These are phyloP conservation scores for Pachycephus smyrnensis DNA, from an alignment of 2,888 invertebrate species.

Conservation along the genomic window DNA sequence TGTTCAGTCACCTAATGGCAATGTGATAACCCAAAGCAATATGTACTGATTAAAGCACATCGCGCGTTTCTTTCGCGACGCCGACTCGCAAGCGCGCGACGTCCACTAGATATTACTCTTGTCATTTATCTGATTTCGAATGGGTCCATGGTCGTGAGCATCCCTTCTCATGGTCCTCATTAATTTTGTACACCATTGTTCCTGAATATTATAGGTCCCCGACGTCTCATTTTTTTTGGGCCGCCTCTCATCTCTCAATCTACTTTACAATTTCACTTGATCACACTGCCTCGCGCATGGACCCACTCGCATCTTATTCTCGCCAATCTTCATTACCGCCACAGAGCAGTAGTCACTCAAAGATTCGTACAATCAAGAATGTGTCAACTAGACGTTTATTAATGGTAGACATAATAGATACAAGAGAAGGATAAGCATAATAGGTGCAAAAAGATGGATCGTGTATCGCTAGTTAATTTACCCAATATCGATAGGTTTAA, in stretches of 20 bases:
- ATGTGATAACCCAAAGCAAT: conserved; percentile 52
- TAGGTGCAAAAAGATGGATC: background rate
- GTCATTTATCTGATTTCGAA: conserved; percentile 2
- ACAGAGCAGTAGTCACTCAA: conserved; percentile 17
- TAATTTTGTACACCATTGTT: background rate
- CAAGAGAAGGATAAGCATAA: background rate
- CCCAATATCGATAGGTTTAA: background rate
- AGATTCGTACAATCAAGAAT: conserved; percentile 26
- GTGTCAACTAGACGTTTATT: conserved; percentile 24
- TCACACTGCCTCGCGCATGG: background rate
- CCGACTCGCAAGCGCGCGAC: background rate
- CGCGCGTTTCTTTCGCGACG: background rate
- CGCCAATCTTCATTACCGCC: conserved; percentile 1
- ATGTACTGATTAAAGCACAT: conserved; percentile 34
- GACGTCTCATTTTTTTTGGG: background rate
- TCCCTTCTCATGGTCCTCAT: background rate
- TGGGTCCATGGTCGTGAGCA: background rate
- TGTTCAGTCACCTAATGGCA: conserved; percentile 27
- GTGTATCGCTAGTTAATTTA: background rate
- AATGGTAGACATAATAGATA: background rate
- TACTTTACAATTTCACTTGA: background rate
- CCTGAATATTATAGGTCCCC: background rate
- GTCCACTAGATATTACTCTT: conserved; percentile 2
- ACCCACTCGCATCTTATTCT: background rate
- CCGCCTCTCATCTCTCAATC: background rate